Percentiles rank a stretch among this genome's conserved stretches.
Conservation (phyloP, 2,797 vertebrate genomes). For the Platalea minor region DNA sequence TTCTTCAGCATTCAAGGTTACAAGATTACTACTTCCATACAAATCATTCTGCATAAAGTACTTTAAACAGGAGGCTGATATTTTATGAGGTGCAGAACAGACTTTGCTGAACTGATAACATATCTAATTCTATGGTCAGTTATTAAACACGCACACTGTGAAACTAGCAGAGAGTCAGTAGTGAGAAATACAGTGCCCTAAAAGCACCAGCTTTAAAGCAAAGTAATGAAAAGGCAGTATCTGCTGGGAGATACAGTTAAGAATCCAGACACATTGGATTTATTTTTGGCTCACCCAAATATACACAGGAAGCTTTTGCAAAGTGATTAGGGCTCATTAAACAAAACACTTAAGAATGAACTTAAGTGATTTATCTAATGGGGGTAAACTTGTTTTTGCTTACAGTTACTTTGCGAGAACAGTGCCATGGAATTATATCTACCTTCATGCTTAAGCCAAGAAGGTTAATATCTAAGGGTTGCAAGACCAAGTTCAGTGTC, state of each 20-base stretch:
- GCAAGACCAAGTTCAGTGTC: background rate
- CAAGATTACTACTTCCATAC: background rate
- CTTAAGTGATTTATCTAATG: slow-evolving; percentile 3
- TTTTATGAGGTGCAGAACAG: background rate
- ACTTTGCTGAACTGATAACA: background rate
- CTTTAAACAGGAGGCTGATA: background rate
- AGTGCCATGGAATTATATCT: background rate
- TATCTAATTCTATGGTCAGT: background rate
- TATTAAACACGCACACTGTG: background rate
- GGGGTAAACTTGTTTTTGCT: background rate
- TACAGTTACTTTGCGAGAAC: background rate
- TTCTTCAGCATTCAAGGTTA: background rate
- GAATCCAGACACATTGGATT: background rate
- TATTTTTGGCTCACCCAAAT: slow-evolving; percentile 40
- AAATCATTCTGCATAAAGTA: background rate
- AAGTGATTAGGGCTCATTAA: slow-evolving; percentile 35
- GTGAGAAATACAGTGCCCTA: background rate
- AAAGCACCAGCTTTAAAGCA: background rate
- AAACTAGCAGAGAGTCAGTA: background rate
- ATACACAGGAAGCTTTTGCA: background rate
- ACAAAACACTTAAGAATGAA: background rate
- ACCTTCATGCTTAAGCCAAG: background rate
- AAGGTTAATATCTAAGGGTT: background rate
- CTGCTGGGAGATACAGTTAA: background rate
- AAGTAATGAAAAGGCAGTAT: background rate